A percentile compares a stretch with the other conserved stretches of the same genome.
phyloP scores from a whole-genome alignment of 2,113 vertebrate genomes.

The Martes martes region DNA sequence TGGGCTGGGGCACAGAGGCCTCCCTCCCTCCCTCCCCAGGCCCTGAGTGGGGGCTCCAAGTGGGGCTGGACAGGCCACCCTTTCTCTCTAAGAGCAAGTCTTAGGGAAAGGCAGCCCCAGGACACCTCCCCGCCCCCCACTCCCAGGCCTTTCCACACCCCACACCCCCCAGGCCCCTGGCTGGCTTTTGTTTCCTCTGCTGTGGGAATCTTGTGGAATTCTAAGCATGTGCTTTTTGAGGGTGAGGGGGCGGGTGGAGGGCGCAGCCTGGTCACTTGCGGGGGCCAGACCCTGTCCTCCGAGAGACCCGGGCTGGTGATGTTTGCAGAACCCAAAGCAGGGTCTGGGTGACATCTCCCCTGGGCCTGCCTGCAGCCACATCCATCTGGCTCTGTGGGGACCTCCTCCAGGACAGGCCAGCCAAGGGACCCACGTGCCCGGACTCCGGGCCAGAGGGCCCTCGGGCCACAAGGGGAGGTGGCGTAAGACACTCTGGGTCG shows the following conservation, averaged over 20 bases:
- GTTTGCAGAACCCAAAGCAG: neutral
- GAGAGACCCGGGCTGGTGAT: neutral
- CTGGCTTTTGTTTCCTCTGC: neutral
- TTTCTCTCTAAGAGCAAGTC: neutral
- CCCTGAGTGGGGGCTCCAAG: neutral
- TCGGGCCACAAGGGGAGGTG: neutral
- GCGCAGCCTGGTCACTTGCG: fast-evolving
- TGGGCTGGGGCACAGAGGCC: fast-evolving
- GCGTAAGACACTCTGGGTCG: neutral
- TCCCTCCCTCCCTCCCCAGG: no score
- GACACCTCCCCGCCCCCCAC: neutral
- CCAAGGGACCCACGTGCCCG: neutral
- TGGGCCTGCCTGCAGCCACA: neutral
- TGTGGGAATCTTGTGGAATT: conserved; percentile 24
- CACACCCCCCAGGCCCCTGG: neutral
- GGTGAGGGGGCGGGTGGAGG: neutral
- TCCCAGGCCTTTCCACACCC: neutral
- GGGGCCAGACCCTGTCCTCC: neutral
- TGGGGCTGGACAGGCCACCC: neutral
- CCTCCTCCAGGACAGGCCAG: neutral
- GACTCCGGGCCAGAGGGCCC: no score
- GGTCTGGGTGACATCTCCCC: neutral
- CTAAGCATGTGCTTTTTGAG: neutral
- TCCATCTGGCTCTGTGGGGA: neutral
- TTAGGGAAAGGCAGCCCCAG: neutral